Conservation (phyloP, 2,113 vertebrate genomes). For the Candoia aspera region DNA sequence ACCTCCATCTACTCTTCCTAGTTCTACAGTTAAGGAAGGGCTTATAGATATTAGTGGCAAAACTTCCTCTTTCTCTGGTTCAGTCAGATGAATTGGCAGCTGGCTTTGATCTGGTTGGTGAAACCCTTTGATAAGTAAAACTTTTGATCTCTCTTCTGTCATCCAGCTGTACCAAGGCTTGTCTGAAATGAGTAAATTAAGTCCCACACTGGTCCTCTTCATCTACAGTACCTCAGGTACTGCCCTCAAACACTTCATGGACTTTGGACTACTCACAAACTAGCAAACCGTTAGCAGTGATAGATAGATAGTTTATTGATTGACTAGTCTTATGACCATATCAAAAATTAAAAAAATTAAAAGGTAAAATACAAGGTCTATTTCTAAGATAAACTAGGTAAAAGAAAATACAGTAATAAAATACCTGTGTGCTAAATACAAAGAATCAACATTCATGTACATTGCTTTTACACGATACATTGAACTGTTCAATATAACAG, state of each 20-base stretch:
- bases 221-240: not conserved
- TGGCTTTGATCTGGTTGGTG: not conserved
- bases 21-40: not conserved
- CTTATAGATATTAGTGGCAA: not conserved
- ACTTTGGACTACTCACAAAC: not conserved
- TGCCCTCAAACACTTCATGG: not conserved
- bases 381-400: not conserved
- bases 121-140: not conserved
- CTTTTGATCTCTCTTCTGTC: not conserved
- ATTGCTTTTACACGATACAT: not conserved
- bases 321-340: too few relatives aligned
- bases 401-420: not conserved
- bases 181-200: not conserved
- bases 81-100: not conserved
- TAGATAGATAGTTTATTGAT: too few relatives aligned
- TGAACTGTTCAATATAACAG: not conserved
- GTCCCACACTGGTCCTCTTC: not conserved
- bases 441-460: not conserved
- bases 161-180: not conserved
- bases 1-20: not conserved
- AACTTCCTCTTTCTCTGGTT: not conserved
- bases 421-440: not conserved
- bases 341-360: not conserved
- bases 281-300: not conserved
- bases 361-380: not conserved